phyloP scores from a whole-genome alignment of 2,888 invertebrate species.

The Agrochola lota region DNA sequence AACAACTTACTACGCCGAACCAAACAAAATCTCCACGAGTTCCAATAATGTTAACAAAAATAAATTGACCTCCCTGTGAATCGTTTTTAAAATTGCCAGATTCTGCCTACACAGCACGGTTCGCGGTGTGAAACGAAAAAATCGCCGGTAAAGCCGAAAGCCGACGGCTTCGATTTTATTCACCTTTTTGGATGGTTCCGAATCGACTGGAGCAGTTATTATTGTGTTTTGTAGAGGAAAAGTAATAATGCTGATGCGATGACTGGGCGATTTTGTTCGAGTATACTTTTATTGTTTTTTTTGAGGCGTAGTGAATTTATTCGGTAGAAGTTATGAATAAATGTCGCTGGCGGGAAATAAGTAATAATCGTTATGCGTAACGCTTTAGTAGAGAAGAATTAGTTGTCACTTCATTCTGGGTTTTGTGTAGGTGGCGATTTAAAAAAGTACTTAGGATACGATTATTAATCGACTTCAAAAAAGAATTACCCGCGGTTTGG shows the following conservation, averaged over 20 bases:
- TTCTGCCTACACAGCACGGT: conserved; percentile 73
- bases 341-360: conserved; percentile 5
- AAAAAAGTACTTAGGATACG: too few relatives aligned
- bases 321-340: conserved; percentile 11
- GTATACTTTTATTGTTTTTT: conserved; percentile 43
- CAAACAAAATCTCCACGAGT: conserved; percentile 64
- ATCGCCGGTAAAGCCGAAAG: conserved; percentile 76
- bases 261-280: conserved; percentile 41
- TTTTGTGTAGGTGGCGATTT: not conserved
- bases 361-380: not conserved
- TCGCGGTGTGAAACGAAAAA: conserved; percentile 70
- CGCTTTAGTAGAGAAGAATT: not conserved
- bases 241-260: conserved; percentile 67
- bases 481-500: not conserved
- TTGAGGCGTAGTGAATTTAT: conserved; percentile 16
- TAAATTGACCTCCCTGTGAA: conserved; percentile 72
- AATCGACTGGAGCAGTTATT: conserved; percentile 66
- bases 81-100: conserved; percentile 76
- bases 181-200: conserved; percentile 63
- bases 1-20: conserved; percentile 51
- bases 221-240: conserved; percentile 68
- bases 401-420: not conserved
- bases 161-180: conserved; percentile 74
- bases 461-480: not conserved
- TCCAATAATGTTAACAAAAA: conserved; percentile 69